These are phyloP conservation scores for Caenorhabditis elegans DNA, from an alignment of 1,140 invertebrate species.

Conservation along the genomic window DNA sequence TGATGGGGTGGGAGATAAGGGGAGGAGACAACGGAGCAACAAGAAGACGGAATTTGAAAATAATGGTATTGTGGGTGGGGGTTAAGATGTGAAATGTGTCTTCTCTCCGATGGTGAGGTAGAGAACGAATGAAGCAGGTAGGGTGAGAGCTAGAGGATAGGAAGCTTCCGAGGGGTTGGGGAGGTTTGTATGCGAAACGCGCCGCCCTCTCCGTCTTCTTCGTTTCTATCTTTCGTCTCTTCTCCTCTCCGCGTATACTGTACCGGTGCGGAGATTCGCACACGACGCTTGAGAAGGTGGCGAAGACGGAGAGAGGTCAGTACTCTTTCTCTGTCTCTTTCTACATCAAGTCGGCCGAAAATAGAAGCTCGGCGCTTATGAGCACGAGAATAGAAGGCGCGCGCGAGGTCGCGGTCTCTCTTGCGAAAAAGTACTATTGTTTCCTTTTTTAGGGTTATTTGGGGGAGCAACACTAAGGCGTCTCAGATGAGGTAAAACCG, in stretches of 20 bases:
- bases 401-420: neutral
- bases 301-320: neutral
- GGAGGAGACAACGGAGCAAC: neutral
- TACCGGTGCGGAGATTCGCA: neutral
- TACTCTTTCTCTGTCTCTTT: neutral
- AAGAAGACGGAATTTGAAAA: neutral
- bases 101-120: neutral
- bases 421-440: conserved; percentile 21
- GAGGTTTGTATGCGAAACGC: conserved; percentile 17
- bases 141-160: neutral
- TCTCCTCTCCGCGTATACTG: neutral
- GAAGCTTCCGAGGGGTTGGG: conserved; percentile 15
- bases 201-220: neutral
- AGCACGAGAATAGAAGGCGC: conserved; percentile 30
- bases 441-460: conserved; percentile 29
- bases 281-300: neutral
- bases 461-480: conserved; percentile 19
- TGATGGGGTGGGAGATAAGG: neutral
- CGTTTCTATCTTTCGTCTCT: neutral
- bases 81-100: conserved; percentile 8
- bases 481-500: neutral
- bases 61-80: no score
- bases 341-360: neutral
- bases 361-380: conserved; percentile 19
- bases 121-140: conserved; percentile 1